Evolutionary conservation across 2,888 invertebrate genomes (phyloP).

Genomic region (Euclidia mi): DNA sequence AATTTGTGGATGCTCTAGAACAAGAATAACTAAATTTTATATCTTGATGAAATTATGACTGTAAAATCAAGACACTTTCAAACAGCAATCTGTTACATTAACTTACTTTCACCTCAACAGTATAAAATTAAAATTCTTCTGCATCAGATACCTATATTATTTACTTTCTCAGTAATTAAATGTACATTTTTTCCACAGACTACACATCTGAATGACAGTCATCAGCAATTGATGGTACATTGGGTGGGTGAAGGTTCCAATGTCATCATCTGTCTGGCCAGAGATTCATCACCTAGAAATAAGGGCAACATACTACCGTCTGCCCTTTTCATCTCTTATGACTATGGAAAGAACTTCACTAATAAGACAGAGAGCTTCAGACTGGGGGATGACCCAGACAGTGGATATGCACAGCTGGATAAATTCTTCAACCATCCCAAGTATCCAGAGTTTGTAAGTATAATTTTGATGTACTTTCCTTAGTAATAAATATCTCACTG

Average conservation of each 20-base stretch:
- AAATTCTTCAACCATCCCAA: constrained; percentile 96
- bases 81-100: too few relatives aligned
- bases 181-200: constrained; percentile 88
- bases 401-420: constrained; percentile 93
- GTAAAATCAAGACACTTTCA: too few relatives aligned
- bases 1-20: too few relatives aligned
- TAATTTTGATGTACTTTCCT: constrained; percentile 14
- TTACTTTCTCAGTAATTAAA: constrained; percentile 20
- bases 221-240: constrained; percentile 97
- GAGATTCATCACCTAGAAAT: constrained; percentile 91
- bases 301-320: constrained; percentile 92
- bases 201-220: constrained; percentile 94
- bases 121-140: too few relatives aligned
- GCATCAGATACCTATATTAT: background rate
- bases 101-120: too few relatives aligned
- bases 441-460: constrained; percentile 94
- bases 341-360: constrained; percentile 95
- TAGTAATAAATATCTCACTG: too few relatives aligned
- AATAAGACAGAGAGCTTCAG: constrained; percentile 93
- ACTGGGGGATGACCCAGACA: constrained; percentile 84
- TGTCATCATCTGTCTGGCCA: constrained; percentile 96
- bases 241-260: constrained; percentile 97
- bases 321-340: constrained; percentile 95
- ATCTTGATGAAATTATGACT: too few relatives aligned
- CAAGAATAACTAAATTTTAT: too few relatives aligned